phyloP scores from a whole-genome alignment of 2,888 invertebrate species.

The Drosophila monieri region DNA sequence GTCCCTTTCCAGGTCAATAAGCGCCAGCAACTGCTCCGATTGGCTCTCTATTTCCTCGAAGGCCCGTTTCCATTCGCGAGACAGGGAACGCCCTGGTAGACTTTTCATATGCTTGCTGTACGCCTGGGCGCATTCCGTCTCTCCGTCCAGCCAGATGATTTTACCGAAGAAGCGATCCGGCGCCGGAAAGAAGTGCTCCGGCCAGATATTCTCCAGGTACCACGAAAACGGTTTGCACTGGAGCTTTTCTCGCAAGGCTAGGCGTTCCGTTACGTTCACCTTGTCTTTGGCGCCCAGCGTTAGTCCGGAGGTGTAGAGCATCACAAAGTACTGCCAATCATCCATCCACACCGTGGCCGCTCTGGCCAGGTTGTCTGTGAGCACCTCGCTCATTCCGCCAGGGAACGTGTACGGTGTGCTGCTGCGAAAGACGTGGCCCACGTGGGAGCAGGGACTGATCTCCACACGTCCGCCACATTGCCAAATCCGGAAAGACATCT shows the following conservation, averaged over 20 bases:
- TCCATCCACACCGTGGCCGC: slow-evolving; percentile 99
- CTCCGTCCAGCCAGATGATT: slow-evolving; percentile 85
- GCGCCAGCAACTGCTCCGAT: slow-evolving; percentile 65
- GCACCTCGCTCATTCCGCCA: slow-evolving; percentile 91
- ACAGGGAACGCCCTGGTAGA: slow-evolving; percentile 73
- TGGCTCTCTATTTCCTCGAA: slow-evolving; percentile 75
- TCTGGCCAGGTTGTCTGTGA: slow-evolving; percentile 95
- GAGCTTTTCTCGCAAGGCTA: slow-evolving; percentile 88
- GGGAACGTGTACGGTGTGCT: slow-evolving; percentile 98
- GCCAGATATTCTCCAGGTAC: slow-evolving; percentile 98
- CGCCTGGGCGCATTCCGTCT: slow-evolving; percentile 73
- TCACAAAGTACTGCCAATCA: slow-evolving; percentile 96
- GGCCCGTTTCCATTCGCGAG: slow-evolving; percentile 76
- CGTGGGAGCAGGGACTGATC: slow-evolving; percentile 96
- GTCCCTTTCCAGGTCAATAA: slow-evolving; percentile 79
- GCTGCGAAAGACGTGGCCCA: slow-evolving; percentile 96
- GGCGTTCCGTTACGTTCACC: slow-evolving; percentile 86
- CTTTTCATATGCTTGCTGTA: slow-evolving; percentile 79
- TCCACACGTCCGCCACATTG: slow-evolving; percentile 96
- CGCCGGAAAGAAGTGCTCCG: slow-evolving; percentile 97
- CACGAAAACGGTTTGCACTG: slow-evolving; percentile 95
- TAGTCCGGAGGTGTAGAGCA: slow-evolving; percentile 91
- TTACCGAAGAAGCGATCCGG: slow-evolving; percentile 95
- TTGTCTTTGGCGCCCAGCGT: slow-evolving; percentile 77
- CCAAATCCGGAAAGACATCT: slow-evolving; percentile 98